Evolutionary conservation across 2,113 vertebrate species (phyloP), one percentile per base, ranked within the genome.

Genomic region (Hippocampus comes): DNA sequence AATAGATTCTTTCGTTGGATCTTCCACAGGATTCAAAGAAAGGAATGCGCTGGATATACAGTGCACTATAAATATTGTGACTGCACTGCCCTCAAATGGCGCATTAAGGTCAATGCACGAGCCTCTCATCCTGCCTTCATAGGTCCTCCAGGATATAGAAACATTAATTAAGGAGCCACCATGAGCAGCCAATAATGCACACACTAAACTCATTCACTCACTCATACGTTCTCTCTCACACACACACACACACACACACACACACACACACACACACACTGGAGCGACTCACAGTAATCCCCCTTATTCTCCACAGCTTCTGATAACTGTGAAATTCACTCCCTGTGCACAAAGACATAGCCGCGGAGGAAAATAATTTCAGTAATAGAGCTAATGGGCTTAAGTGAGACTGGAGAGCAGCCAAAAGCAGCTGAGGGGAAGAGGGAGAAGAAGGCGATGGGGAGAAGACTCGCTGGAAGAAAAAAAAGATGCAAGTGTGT

Each of bases 11-110:
- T 66, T 10, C 60, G 10, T 8, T 23, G 68, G 63, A 43, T 66
- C 42, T 12, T 68, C 71, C 63, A 49, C 69, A 81, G 80, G 83
- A 78, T 88, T 78, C 78, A 9, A 27, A 80, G 68, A 60, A 56
- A 53, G 66, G 71, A 63, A 73, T 61, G 57, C 70, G 10, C 46
- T 23, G 48, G 69, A 64, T n/a, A 60, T 68, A 0, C 25, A 17
- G 61, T 68, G 84, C 78, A 81, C 70, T 67, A 80, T 18, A 88
- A 90, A 90, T 73, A 74, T 75, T 90, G 92, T 92, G 92, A 93
- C 92, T 94, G 84, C 82, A 94, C 92, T 94, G 96, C 94, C 96
- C 94, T 93, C 96, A 89, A 89, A 94, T 91, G 96, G 93, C 89
- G 68, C 63, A 67, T 48, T 3, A 34, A 57, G 86, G 89, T 88